These are phyloP conservation scores for Mechanitis mazaeus DNA, from an alignment of 2,888 invertebrate species.

Conservation along the genomic window DNA sequence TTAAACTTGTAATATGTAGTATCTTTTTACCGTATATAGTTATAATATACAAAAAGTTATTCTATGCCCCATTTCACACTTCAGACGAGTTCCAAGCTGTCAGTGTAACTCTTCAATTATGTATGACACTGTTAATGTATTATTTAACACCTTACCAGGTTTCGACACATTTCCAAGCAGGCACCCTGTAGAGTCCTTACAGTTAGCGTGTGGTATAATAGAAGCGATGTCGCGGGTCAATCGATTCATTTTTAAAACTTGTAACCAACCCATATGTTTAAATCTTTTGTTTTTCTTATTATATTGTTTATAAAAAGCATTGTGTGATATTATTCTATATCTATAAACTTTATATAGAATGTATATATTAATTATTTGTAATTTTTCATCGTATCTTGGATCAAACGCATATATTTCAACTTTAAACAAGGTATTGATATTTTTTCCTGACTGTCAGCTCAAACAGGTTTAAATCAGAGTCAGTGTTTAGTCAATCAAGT, in stretches of 20 bases:
- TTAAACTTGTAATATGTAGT: constrained; percentile 16
- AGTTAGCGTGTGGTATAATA: constrained; percentile 36
- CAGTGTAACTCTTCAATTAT: constrained; percentile 56
- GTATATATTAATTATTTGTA: not conserved
- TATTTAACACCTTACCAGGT: constrained; percentile 66
- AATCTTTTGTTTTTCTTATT: too few species aligned
- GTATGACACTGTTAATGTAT: constrained; percentile 67
- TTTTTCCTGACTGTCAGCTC: constrained; percentile 56
- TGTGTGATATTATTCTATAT: not conserved
- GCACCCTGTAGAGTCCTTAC: constrained; percentile 55
- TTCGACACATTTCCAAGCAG: constrained; percentile 60
- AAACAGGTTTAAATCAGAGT: constrained; percentile 45
- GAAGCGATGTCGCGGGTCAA: constrained; percentile 12
- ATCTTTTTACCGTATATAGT: constrained; percentile 29
- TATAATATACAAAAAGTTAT: constrained; percentile 23
- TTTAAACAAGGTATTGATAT: constrained; percentile 37
- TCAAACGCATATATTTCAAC: constrained; percentile 16
- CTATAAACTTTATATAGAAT: not conserved
- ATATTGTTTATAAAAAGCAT: too few species aligned
- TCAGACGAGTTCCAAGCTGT: constrained; percentile 21
- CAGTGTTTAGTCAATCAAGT: constrained; percentile 56
- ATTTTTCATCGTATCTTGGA: not conserved
- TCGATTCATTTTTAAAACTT: too few species aligned
- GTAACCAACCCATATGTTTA: too few species aligned
- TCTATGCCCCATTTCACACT: constrained; percentile 16